phyloP scores from a whole-genome alignment of 1,140 invertebrate genomes.

The Drosophila nigromelanica region DNA sequence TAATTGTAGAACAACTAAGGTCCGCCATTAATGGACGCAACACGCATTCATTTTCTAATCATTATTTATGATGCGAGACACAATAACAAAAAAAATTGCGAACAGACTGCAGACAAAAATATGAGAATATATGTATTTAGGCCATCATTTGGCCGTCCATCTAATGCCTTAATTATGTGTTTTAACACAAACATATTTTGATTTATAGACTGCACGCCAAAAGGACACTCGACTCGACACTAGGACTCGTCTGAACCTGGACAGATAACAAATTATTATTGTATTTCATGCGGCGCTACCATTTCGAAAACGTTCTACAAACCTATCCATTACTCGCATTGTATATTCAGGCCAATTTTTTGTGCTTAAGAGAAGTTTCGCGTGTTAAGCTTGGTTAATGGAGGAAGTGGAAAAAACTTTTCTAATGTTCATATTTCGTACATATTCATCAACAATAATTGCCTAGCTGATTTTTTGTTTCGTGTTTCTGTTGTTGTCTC shows the following conservation, averaged over 20 bases:
- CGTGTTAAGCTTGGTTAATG: constrained; percentile 27
- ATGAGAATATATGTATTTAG: constrained; percentile 25
- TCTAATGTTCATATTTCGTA: constrained; percentile 54
- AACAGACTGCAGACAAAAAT: constrained; percentile 26
- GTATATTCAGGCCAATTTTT: background rate
- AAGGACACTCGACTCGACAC: constrained; percentile 16
- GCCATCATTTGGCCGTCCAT: constrained; percentile 22
- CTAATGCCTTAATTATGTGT: constrained; percentile 71
- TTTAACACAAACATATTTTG: constrained; percentile 53
- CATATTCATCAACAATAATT: constrained; percentile 79
- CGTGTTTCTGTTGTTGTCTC: constrained; percentile 6
- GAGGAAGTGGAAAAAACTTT: constrained; percentile 1
- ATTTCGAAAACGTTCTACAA: constrained; percentile 19
- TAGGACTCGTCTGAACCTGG: constrained; percentile 1
- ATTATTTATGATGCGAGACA: constrained; percentile 60
- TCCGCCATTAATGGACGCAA: constrained; percentile 1
- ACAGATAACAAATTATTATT: constrained; percentile 76
- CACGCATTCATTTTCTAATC: constrained; percentile 68
- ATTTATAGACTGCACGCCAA: constrained; percentile 62
- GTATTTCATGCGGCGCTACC: constrained; percentile 52
- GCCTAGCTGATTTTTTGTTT: constrained; percentile 56
- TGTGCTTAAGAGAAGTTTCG: constrained; percentile 47
- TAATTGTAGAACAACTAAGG: background rate
- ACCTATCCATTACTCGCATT: constrained; percentile 33
- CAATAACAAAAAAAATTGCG: background rate